These are phyloP conservation scores for Microcebus ravelobensis DNA, from an alignment of 2,113 vertebrate species.

Conservation along the genomic window DNA sequence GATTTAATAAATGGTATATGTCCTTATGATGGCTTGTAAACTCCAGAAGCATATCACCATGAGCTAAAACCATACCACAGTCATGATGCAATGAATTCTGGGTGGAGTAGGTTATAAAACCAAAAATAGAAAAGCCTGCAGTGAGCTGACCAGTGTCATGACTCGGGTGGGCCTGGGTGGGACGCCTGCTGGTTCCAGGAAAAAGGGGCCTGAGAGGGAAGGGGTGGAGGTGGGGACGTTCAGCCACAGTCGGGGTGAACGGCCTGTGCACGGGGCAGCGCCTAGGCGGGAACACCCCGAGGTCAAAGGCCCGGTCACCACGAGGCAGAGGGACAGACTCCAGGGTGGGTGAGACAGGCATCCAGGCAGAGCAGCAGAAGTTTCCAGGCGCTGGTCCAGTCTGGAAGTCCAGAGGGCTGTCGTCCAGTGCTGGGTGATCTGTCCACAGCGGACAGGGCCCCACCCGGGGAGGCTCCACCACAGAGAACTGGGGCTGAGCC, in stretches of 20 bases:
- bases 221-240: neutral
- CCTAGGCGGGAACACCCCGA: neutral
- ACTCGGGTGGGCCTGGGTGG: neutral
- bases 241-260: accelerated
- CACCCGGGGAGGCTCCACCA: neutral
- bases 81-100: neutral
- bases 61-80: neutral
- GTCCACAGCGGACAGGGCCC: neutral
- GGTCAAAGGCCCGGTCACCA: accelerated
- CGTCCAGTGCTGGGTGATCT: neutral
- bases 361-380: neutral
- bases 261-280: accelerated
- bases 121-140: too few relatives aligned
- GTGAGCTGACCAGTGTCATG: neutral
- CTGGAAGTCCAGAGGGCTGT: constrained; percentile 36
- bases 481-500: neutral
- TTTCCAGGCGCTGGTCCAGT: constrained; percentile 41
- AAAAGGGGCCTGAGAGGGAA: too few relatives aligned
- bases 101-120: neutral
- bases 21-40: neutral
- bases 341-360: neutral
- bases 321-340: neutral
- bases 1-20: neutral
- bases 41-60: neutral
- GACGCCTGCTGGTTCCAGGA: neutral